These are phyloP conservation scores for Platerodrilus igneus DNA, from an alignment of 2,888 invertebrate species.

Conservation along the genomic window DNA sequence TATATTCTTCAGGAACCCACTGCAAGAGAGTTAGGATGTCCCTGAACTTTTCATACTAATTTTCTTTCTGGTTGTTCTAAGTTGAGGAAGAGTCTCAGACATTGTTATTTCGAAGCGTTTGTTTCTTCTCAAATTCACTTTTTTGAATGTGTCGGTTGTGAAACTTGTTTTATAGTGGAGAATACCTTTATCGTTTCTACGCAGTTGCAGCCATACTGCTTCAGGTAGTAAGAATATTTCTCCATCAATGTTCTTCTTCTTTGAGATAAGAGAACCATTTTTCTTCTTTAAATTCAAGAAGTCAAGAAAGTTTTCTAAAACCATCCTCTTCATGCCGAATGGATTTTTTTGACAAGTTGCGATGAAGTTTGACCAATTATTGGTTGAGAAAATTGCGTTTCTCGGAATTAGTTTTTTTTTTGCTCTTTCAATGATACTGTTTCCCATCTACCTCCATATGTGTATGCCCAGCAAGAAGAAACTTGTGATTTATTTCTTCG, in stretches of 20 bases:
- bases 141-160: background rate
- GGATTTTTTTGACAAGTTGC: constrained; percentile 2
- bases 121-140: background rate
- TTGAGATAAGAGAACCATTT: no score
- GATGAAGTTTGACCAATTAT: constrained; percentile 3
- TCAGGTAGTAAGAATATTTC: background rate
- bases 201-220: background rate
- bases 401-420: background rate
- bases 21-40: no score
- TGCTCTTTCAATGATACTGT: background rate
- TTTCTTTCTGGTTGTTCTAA: no score
- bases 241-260: no score
- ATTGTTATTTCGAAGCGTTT: no score
- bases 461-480: constrained; percentile 1
- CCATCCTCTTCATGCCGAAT: background rate
- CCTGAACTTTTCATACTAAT: no score
- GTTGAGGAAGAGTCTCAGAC: no score
- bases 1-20: no score
- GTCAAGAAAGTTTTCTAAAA: constrained; percentile 2
- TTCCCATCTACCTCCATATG: background rate
- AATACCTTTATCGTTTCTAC: background rate
- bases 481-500: background rate
- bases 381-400: constrained; percentile 1
- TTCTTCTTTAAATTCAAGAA: background rate
- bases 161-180: background rate